Conservation (phyloP, 2,113 vertebrate species). For the Empidonax alnorum region DNA sequence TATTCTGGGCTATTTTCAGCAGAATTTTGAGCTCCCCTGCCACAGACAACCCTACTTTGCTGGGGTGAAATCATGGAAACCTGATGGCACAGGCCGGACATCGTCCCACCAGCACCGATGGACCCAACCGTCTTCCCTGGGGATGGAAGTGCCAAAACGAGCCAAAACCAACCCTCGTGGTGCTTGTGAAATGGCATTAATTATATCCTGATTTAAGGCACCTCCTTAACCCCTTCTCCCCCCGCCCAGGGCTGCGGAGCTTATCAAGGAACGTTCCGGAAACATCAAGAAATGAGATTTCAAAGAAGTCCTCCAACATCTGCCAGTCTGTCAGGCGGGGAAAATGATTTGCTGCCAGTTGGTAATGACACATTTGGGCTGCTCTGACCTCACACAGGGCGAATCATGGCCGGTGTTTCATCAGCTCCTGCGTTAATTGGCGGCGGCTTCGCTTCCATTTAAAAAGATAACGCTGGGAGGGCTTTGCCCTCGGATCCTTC, state of each 20-base stretch:
- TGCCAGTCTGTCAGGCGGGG: neutral
- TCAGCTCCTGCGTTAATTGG: neutral
- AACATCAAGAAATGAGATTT: neutral
- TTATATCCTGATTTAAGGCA: neutral
- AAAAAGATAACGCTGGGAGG: neutral
- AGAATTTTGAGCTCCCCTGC: neutral
- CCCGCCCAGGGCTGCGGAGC: neutral
- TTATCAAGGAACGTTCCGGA: constrained; percentile 33
- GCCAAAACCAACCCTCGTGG: neutral
- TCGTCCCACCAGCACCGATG: neutral
- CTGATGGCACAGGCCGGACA: fast-evolving
- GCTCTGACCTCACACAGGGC: neutral
- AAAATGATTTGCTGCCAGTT: neutral
- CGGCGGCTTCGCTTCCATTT: neutral
- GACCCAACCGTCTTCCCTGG: neutral
- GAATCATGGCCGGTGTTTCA: neutral
- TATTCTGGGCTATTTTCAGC: neutral
- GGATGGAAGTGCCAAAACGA: neutral
- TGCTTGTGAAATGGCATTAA: neutral
- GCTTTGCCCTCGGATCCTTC: neutral
- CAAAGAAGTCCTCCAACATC: neutral
- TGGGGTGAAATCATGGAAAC: neutral
- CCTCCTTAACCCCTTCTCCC: neutral
- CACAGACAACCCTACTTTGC: neutral
- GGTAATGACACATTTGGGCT: neutral